Evolutionary conservation across 2,113 vertebrate species (phyloP).

Genomic region (Petroica traversi): DNA sequence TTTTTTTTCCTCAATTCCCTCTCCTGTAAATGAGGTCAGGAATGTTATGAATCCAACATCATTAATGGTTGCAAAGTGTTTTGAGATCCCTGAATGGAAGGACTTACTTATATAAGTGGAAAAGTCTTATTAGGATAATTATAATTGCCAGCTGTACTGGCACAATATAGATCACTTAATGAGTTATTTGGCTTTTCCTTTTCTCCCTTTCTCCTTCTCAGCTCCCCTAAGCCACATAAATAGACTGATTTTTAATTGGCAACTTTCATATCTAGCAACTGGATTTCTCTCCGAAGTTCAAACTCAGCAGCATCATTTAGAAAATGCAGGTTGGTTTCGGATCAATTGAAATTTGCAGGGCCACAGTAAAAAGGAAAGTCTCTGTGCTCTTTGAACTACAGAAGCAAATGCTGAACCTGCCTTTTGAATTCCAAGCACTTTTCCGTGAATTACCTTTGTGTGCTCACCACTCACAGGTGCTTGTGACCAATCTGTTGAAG

Average conservation of each 20-base stretch:
- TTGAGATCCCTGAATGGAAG: constrained; percentile 31
- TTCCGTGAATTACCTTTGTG: not conserved
- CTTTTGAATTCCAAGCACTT: not conserved
- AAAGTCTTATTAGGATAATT: constrained; percentile 53
- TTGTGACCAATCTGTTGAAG: not conserved
- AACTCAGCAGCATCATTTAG: not conserved
- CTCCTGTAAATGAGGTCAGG: constrained; percentile 14
- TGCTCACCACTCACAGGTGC: not conserved
- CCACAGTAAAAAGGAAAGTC: not conserved
- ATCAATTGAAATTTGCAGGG: not conserved
- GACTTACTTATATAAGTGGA: constrained; percentile 19
- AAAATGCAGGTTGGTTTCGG: not conserved
- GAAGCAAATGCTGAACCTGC: not conserved
- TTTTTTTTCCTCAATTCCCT: constrained; percentile 36
- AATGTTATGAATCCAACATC: constrained; percentile 28
- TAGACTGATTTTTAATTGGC: constrained; percentile 37
- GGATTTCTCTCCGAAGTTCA: not conserved
- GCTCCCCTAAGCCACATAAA: constrained; percentile 28
- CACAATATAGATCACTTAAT: constrained; percentile 45
- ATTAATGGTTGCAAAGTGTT: constrained; percentile 54
- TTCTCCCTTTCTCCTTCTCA: not conserved
- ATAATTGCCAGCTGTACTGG: constrained; percentile 19
- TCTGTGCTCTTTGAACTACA: not conserved
- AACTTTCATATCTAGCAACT: constrained; percentile 17
- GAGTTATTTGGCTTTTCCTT: constrained; percentile 43